These are phyloP conservation scores for Disparrhopalites patrizii DNA, from an alignment of 2,888 invertebrate genomes.

Conservation along the genomic window DNA sequence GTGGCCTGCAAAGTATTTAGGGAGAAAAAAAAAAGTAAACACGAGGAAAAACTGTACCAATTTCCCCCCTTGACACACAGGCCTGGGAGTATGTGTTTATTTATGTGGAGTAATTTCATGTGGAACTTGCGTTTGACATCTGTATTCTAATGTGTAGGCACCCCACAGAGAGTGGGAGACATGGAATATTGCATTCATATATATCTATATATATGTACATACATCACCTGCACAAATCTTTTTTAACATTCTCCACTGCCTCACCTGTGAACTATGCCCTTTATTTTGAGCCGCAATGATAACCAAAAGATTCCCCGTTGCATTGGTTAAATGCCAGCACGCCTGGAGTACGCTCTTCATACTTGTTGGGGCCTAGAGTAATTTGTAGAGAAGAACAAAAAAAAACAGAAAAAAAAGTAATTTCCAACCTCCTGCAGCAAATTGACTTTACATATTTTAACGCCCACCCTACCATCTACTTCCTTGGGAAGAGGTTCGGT, in stretches of 20 bases:
- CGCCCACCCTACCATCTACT: not conserved
- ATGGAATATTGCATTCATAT: not conserved
- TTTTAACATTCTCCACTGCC: no score
- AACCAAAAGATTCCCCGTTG: conserved; percentile 69
- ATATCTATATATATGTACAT: not conserved
- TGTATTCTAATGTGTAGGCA: no score
- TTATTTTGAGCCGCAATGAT: conserved; percentile 78
- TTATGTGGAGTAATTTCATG: no score
- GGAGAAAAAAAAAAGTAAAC: not conserved
- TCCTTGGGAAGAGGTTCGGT: no score
- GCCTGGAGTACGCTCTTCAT: conserved; percentile 83
- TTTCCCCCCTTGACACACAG: no score
- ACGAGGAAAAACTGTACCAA: no score
- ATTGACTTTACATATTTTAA: not conserved
- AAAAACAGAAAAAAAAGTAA: not conserved
- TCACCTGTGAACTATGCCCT: conserved; percentile 33
- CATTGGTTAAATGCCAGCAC: conserved; percentile 76
- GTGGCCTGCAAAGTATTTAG: conserved; percentile 60
- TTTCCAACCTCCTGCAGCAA: not conserved
- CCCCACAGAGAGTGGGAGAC: no score
- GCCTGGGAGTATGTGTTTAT: no score
- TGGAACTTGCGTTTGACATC: no score
- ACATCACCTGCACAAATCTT: not conserved
- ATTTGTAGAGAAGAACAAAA: not conserved
- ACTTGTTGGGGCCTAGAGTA: conserved; percentile 71